Evolutionary conservation across 2,888 invertebrate species (phyloP), one percentile per base, ranked within the genome.

Genomic region (Cryptocheilus praepositus): DNA sequence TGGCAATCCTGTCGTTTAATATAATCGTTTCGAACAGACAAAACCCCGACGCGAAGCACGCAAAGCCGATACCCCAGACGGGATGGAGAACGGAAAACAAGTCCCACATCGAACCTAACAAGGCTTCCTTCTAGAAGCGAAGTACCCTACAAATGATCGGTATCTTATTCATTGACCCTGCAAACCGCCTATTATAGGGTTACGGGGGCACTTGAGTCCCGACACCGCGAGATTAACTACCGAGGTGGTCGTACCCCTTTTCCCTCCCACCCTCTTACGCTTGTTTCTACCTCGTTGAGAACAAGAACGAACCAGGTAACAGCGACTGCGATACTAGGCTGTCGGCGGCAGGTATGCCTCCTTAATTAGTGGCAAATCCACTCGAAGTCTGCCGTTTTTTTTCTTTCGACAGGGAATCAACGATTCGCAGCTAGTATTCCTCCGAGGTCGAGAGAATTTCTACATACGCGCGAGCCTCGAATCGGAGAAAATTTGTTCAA

Each of bases 381-480:
- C 76, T 76, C 66, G 65, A 66, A 25, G 19, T 21, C 36, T 36
- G 13, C 36, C 36, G 36, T 61, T 60, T 56, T 43, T 69, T 75
- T 55, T 44, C 43, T 62, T 73, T 60, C 64, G 80, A 71, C 77
- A 71, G 73, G 75, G 79, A 81, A 78, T 80, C 78, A 68, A 78
- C 76, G 80, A 77, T 18, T 49, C 49, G 49, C 49, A 18, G 49
- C 16, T 3, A 15, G 45, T 45, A 16, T 49, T 76, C 73, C 74
- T 68, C 71, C 63, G 73, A 76, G 77, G 80, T 82, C 81, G 76
- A 80, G 70, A 36, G 36, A 77, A 64, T 79, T 76, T 25, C 25
- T 74, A 61, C 67, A 18, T 28, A 56, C 64, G 49, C 43, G 28
- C 49, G 49, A 22, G 55, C 56, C 60, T 73, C 56, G 53, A 44